A percentile compares a stretch with the other conserved stretches of the same genome.
phyloP scores from a whole-genome alignment of 1,140 invertebrate species.

The Kradibia gibbosae region DNA sequence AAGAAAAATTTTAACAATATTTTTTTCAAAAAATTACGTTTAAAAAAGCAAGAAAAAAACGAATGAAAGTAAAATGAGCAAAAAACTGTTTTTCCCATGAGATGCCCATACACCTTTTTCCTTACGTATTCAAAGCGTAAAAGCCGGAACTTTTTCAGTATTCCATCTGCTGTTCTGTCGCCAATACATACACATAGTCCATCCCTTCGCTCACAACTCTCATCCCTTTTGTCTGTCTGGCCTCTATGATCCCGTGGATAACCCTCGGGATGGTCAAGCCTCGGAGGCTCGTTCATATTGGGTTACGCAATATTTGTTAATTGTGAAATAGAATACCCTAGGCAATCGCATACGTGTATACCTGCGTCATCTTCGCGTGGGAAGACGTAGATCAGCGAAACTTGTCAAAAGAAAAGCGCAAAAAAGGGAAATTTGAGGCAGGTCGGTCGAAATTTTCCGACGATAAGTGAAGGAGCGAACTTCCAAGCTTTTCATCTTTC shows the following conservation, averaged over 20 bases:
- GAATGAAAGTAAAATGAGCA: not conserved
- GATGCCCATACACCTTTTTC: not conserved
- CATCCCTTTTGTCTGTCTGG: conserved; percentile 45
- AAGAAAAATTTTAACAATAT: not conserved
- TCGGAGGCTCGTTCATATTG: conserved; percentile 52
- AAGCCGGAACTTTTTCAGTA: conserved; percentile 44
- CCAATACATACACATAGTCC: not conserved
- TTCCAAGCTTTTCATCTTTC: conserved; percentile 3
- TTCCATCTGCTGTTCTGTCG: conserved; percentile 24
- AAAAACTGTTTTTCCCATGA: conserved; percentile 33
- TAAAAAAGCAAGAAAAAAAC: not conserved
- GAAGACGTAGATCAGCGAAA: conserved; percentile 43
- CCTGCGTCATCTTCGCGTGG: conserved; percentile 54
- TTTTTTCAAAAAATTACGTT: not conserved
- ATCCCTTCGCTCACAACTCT: conserved; percentile 36
- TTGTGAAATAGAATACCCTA: conserved; percentile 62
- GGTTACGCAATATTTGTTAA: conserved; percentile 66
- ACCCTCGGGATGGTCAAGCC: conserved; percentile 56
- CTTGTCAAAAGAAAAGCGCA: conserved; percentile 1
- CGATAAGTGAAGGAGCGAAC: not conserved
- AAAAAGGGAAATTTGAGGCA: conserved; percentile 28
- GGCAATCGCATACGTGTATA: conserved; percentile 41
- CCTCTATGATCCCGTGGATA: conserved; percentile 10
- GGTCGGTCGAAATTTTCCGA: conserved; percentile 30
- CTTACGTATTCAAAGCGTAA: conserved; percentile 40